Evolutionary conservation across 1,140 invertebrate species (phyloP), one percentile per base, ranked within the genome.

Genomic region (Oncopeltus fasciatus): DNA sequence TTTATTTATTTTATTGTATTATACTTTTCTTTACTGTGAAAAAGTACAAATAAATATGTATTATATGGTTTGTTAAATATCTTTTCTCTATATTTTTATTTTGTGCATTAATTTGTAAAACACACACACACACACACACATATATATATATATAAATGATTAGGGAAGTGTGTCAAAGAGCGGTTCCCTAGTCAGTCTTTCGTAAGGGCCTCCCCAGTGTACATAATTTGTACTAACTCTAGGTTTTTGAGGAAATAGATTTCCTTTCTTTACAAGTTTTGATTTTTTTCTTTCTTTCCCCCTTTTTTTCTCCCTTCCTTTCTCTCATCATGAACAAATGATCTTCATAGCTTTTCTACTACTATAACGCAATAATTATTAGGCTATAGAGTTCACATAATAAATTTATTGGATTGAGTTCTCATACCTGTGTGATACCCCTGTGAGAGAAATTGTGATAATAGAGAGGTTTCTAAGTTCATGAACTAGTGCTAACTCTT

Each of bases 181-280:
- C 49, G 24, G 49, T 53, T 18, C 49, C 49, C 49, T 53, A 53
- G 49, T 53, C 49, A 53, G 21, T 24, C 21, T 46, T 46, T 1
- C 18, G 21, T 20, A 46, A 24, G 49, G 49, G 18, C 49, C 49
- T 53, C 49, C 49, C 49, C 49, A 24, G 18, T 53, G 24, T 5
- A 53, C 26, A 53, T 26, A 53, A 53, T 27, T 53, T 53, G 49
- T 53, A 53, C 49, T 53, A 53, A 53, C 49, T 53, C 24, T 53
- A 53, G 49, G 2, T 24, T 20, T 8, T 53, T 53, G 20, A 53
- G 24, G 49, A 27, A 53, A 53, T 53, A 53, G 49, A 53, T 53
- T 53, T 14, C 31, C 31, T 38, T 38, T 14, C 14, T 38, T 38
- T 38, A 8, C 14, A 8, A 38, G 31, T 5, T 38, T 5, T 38